Base-by-base conservation (phyloP, 2,888 invertebrate genomes). In the Strigamia transsilvanica region DNA sequence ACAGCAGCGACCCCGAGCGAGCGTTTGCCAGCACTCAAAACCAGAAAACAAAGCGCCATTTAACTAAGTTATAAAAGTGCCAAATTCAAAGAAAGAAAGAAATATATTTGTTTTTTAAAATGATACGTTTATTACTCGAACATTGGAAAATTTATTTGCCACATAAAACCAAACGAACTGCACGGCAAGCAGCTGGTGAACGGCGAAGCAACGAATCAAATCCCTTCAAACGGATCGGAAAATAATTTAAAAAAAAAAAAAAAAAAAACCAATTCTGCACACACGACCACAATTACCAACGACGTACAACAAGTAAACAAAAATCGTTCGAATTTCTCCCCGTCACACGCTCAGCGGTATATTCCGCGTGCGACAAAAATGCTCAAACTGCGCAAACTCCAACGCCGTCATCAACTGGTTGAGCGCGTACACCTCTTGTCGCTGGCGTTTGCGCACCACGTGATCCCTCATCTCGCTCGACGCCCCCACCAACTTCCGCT, bases 401-500 rank as follows among this genome's bases (percentile, higher is more conserved):
- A 79, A n/a, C 12, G 79, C 27, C 34, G 79, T 79, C 79, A 79
- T 79, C 32, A 79, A n/a, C 21, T 38, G 34, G 10, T 79, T 79
- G 79, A 79, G 79, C 15, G 79, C 79, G n/a, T 79, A 79, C n/a
- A 79, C 21, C 41, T 79, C 79, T 41, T 79, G 79, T n/a, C 79
- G 27, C 34, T 79, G 79, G 1, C 79, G 79, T 5, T 41, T 32
- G 5, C 41, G 34, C n/a, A 79, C 34, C 21, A 38, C 5, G 32
- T 79, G 51, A 9, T 79, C 41, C 34, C 79, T 23, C 21, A 21
- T 41, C 13, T 79, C 79, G 9, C 4, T 41, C 79, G 34, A 6
- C 41, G 32, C 1, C 0, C 41, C 79, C 13, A 15, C n/a, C 6
- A 38, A 21, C 34, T 79, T 79, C 79, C 34, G 79, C 13, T 32